Conservation (phyloP, 1,140 invertebrate genomes). For the Nasonia giraulti region DNA sequence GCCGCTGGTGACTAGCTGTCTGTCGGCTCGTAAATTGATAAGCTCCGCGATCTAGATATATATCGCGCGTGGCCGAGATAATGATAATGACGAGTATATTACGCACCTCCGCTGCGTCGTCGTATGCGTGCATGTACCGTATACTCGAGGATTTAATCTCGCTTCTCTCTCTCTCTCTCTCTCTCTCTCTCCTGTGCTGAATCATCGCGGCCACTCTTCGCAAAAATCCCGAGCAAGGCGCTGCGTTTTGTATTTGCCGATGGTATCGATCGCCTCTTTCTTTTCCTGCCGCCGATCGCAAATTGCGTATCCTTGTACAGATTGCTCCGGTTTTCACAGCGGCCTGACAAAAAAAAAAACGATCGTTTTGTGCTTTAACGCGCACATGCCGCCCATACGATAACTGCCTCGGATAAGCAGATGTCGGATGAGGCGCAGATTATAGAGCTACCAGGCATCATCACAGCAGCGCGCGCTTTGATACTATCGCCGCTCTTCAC, state of each 20-base stretch:
- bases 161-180: no score
- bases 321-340: neutral
- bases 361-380: neutral
- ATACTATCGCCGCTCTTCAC: conserved; percentile 56
- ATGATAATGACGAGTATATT: no score
- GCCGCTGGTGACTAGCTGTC: conserved; percentile 61
- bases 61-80: neutral
- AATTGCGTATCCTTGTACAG: no score
- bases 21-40: conserved; percentile 63
- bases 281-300: no score
- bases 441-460: conserved; percentile 58
- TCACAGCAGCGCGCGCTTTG: conserved; percentile 40
- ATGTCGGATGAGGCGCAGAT: conserved; percentile 61
- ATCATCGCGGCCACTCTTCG: neutral
- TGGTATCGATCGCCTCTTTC: no score
- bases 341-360: no score
- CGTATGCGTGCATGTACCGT: neutral
- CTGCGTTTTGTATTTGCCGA: no score
- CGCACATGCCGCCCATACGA: conserved; percentile 42
- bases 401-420: conserved; percentile 62
- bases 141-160: neutral
- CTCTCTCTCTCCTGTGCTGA: neutral
- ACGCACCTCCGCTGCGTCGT: no score
- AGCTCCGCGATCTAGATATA: conserved; percentile 35
- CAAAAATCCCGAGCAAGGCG: no score